Conservation (phyloP, 2,113 vertebrate genomes). For the Odontophorus gujanensis region DNA sequence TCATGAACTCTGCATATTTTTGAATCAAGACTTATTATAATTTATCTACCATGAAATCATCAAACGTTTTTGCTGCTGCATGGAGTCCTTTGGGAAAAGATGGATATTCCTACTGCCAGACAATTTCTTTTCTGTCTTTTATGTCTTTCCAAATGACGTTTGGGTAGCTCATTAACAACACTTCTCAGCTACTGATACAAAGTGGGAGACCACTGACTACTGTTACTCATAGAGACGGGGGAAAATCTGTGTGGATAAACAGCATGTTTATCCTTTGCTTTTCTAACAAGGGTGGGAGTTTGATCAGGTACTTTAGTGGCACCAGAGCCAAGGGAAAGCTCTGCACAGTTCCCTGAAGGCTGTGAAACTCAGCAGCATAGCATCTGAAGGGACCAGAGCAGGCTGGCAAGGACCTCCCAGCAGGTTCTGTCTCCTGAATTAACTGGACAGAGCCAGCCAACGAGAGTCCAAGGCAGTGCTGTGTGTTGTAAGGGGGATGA, state of each 20-base stretch:
- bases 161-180: neutral
- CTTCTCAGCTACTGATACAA: neutral
- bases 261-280: neutral
- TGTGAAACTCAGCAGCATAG: neutral
- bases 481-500: neutral
- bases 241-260: neutral
- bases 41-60: neutral
- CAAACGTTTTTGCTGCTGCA: neutral
- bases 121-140: neutral
- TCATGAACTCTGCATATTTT: neutral
- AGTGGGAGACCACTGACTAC: neutral
- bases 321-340: neutral
- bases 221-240: neutral
- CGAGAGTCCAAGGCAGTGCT: neutral
- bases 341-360: neutral
- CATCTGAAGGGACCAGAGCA: neutral
- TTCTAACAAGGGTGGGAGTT: neutral
- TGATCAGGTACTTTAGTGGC: neutral
- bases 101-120: neutral
- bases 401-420: rapidly evolving
- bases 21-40: neutral
- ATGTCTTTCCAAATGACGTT: neutral
- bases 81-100: neutral
- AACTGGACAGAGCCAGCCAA: neutral
- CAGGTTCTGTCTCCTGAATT: neutral